phyloP scores from a whole-genome alignment of 1,140 invertebrate genomes.

The Tenebrio molitor region DNA sequence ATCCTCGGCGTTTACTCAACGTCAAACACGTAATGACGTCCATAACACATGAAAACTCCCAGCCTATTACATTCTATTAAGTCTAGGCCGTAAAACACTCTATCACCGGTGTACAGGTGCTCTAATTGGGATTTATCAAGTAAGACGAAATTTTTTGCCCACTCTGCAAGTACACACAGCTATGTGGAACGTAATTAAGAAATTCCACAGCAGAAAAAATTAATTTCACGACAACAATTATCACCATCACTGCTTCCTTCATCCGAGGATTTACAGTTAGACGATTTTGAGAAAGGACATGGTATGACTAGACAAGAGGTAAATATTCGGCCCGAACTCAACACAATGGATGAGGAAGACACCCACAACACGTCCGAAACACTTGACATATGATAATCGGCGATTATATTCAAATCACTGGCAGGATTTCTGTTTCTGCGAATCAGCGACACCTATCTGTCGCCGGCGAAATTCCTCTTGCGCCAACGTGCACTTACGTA shows the following conservation, averaged over 20 bases:
- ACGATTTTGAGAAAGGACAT: background rate
- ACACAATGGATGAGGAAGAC: slow-evolving; percentile 7
- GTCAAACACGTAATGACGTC: slow-evolving; percentile 19
- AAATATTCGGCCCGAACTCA: background rate
- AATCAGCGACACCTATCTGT: slow-evolving; percentile 3
- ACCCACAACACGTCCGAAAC: background rate
- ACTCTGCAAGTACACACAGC: slow-evolving; percentile 4
- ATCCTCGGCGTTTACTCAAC: no score
- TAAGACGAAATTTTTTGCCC: slow-evolving; percentile 10
- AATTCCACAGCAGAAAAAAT: slow-evolving; percentile 11
- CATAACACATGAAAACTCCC: slow-evolving; percentile 14
- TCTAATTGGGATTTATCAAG: slow-evolving; percentile 30
- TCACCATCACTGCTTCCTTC: background rate
- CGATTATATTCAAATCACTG: slow-evolving; percentile 29
- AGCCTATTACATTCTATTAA: slow-evolving; percentile 29
- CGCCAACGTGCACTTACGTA: slow-evolving; percentile 23
- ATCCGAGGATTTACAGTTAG: slow-evolving; percentile 7
- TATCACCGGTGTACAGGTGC: background rate
- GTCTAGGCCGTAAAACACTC: slow-evolving; percentile 7
- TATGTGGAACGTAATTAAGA: slow-evolving; percentile 6
- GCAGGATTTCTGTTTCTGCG: slow-evolving; percentile 13
- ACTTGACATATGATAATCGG: slow-evolving; percentile 1
- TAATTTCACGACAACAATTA: background rate
- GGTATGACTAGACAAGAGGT: background rate
- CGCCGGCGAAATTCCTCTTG: background rate